These are phyloP conservation scores for Papilio elwesi DNA, from an alignment of 2,888 invertebrate species.

Conservation along the genomic window DNA sequence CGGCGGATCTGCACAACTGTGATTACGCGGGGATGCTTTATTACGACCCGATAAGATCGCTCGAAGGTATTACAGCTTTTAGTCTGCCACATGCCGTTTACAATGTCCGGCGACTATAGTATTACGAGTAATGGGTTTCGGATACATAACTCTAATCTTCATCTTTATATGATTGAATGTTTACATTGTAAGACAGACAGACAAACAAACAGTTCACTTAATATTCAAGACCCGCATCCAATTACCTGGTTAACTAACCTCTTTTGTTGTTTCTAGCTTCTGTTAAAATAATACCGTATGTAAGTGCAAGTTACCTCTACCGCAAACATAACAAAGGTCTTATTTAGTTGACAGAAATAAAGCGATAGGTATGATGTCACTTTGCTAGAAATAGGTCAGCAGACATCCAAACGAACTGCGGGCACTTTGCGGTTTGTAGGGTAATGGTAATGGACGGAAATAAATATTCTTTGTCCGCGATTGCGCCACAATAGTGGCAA, in stretches of 20 bases:
- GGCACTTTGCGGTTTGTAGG: slow-evolving; percentile 27
- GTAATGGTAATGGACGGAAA: slow-evolving; percentile 27
- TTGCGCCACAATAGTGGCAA: slow-evolving; percentile 9
- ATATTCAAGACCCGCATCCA: neutral
- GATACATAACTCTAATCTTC: neutral
- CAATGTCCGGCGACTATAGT: neutral
- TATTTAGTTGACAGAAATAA: neutral
- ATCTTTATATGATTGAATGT: too few species aligned
- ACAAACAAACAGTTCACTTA: too few species aligned
- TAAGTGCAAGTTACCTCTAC: neutral
- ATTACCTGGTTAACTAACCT: too few species aligned
- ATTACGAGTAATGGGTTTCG: slow-evolving; percentile 3
- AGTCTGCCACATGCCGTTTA: slow-evolving; percentile 1
- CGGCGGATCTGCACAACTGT: slow-evolving; percentile 30
- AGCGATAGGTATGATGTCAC: slow-evolving; percentile 2
- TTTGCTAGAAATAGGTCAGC: slow-evolving; percentile 20
- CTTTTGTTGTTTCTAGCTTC: too few species aligned
- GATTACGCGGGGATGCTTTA: slow-evolving; percentile 37
- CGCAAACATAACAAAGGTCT: neutral
- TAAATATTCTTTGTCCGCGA: slow-evolving; percentile 23
- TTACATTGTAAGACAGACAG: too few species aligned
- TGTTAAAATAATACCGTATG: neutral
- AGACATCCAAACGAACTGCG: slow-evolving; percentile 13
- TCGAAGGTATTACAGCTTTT: slow-evolving; percentile 27
- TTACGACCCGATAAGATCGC: slow-evolving; percentile 34